Conservation (phyloP, 2,888 invertebrate genomes). For the Cephalotes varians region DNA sequence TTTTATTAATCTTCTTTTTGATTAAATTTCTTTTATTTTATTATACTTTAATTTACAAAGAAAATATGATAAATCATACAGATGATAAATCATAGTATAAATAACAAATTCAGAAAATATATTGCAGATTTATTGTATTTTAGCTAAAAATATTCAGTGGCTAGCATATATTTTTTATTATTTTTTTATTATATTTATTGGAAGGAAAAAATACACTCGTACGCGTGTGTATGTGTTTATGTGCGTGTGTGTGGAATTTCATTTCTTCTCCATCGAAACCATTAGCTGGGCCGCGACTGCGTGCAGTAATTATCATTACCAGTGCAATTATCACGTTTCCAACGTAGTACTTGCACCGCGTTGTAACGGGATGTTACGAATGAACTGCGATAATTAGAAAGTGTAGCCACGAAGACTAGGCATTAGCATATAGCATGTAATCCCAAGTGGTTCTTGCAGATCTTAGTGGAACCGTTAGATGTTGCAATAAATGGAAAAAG, state of each 20-base stretch:
- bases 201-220: not conserved
- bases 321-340: slow-evolving; percentile 63
- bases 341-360: slow-evolving; percentile 16
- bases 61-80: not conserved
- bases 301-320: slow-evolving; percentile 65
- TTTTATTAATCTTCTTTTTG: not conserved
- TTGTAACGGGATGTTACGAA: slow-evolving; percentile 61
- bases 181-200: not conserved
- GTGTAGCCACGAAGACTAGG: slow-evolving; percentile 34
- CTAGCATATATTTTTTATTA: not conserved
- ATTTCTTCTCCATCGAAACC: slow-evolving; percentile 25
- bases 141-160: not conserved
- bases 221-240: too few relatives aligned
- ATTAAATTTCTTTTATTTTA: not conserved
- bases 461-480: slow-evolving; percentile 14
- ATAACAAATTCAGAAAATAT: not conserved
- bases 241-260: not conserved
- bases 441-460: not conserved
- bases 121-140: not conserved
- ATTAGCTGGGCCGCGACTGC: slow-evolving; percentile 12
- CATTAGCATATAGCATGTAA: not conserved
- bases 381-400: slow-evolving; percentile 73
- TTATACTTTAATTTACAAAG: not conserved
- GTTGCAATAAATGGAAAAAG: not conserved
- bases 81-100: too few relatives aligned